These are phyloP conservation scores for Falco naumanni DNA, from an alignment of 2,797 vertebrate genomes.

Conservation along the genomic window DNA sequence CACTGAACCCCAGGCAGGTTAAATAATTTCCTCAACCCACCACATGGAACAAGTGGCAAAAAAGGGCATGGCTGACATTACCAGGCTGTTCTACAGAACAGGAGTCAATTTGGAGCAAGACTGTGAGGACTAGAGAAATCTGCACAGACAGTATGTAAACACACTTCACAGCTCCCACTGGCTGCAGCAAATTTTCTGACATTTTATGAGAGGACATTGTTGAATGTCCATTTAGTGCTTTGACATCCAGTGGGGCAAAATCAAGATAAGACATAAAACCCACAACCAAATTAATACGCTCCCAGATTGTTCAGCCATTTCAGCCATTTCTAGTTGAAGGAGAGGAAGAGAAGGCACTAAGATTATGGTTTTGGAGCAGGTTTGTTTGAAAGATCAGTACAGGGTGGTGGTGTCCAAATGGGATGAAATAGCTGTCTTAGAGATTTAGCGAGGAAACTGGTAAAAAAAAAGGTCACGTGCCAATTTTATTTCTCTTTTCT, in stretches of 20 bases:
- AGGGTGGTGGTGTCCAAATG: background rate
- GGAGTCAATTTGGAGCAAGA: background rate
- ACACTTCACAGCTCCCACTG: fast-evolving
- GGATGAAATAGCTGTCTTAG: background rate
- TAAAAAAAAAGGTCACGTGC: background rate
- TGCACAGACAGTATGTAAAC: background rate
- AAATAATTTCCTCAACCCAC: background rate
- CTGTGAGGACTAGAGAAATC: background rate
- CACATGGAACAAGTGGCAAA: background rate
- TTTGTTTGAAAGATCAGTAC: background rate
- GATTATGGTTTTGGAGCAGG: background rate
- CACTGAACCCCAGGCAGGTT: background rate
- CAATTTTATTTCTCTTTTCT: background rate
- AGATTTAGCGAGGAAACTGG: background rate
- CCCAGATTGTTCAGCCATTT: background rate
- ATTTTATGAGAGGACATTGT: background rate
- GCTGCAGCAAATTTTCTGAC: background rate
- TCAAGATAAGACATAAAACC: background rate
- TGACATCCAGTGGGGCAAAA: background rate
- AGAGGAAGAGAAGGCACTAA: background rate
- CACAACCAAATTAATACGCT: background rate
- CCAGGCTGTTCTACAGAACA: background rate
- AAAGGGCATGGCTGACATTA: background rate
- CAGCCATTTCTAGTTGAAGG: background rate
- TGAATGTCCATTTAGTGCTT: fast-evolving